phyloP scores from a whole-genome alignment of 53 echinoderm and acorn worm genomes.

The Henricia sp. region DNA sequence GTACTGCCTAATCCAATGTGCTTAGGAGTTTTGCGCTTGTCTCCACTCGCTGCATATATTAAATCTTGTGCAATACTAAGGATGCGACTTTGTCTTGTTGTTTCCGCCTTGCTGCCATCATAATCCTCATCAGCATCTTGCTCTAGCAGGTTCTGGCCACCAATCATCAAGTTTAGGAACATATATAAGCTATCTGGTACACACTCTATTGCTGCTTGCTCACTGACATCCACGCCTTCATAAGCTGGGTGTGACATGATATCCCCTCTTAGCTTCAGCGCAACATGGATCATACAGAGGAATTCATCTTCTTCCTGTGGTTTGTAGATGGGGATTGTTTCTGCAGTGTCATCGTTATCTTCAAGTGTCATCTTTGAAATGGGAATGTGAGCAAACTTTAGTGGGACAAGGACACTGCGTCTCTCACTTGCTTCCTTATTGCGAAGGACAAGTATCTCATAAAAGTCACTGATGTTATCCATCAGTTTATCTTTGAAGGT shows the following conservation, averaged over 20 bases:
- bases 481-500: constrained; percentile 16
- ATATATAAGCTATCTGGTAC: constrained; percentile 34
- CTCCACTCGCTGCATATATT: constrained; percentile 49
- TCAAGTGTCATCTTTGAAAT: background rate
- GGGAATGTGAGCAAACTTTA: background rate
- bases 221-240: background rate
- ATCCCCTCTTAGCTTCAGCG: constrained; percentile 6
- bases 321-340: background rate
- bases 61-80: constrained; percentile 22
- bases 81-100: too few species aligned
- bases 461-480: background rate
- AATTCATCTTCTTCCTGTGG: constrained; percentile 20
- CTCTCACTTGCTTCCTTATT: background rate
- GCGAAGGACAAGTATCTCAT: background rate
- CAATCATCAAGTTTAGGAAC: background rate
- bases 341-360: background rate
- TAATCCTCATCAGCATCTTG: background rate
- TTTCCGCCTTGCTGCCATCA: background rate
- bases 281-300: constrained; percentile 6
- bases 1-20: constrained; percentile 51
- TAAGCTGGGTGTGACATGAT: background rate
- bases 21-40: constrained; percentile 47
- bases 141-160: background rate
- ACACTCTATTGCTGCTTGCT: background rate
- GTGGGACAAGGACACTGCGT: background rate